Evolutionary conservation across 2,797 vertebrate genomes (phyloP), one percentile per base, ranked within the genome.

Genomic region (Acomys russatus): DNA sequence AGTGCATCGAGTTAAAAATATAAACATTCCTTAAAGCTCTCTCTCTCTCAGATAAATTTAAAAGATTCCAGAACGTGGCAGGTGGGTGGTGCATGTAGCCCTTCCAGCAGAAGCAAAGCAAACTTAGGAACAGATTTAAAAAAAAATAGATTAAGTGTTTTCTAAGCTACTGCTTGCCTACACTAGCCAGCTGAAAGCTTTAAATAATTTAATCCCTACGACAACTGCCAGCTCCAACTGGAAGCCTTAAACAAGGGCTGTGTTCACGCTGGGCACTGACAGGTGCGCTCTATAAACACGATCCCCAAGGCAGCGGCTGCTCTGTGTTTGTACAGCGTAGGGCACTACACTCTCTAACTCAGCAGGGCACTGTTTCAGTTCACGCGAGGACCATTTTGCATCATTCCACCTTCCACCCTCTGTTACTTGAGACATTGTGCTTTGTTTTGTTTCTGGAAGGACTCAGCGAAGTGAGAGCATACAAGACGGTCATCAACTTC

Each of bases 161-260:
- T 98, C 98, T 98, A 99, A 99, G 92, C 98, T 98, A 98, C 97
- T 96, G 94, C 97, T 98, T 99, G 99, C 98, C 98, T 99, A 98
- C 98, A 98, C 98, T 98, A 98, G 98, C 98, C 98, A 99, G 98
- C 98, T 99, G 98, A 98, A 98, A 98, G 98, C 98, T 98, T 98
- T 98, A 98, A 99, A 99, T 99, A 99, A 99, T 99, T 98, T 99
- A 99, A 99, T 99, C 99, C 98, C 98, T 97, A 97, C 98, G 98
- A 97, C 99, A 99, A 99, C 99, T 99, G 99, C 98, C 98, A 98
- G 98, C 93, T 98, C 98, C 99, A 98, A 98, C 98, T 99, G 98
- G 98, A 97, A 98, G 71, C 97, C 96, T 98, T 98, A 99, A 98
- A 99, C 98, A 98, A 98, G 98, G 98, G 96, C 98, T 98, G 98